Evolutionary conservation across 2,113 vertebrate genomes (phyloP).

Genomic region (Ictalurus furcatus): DNA sequence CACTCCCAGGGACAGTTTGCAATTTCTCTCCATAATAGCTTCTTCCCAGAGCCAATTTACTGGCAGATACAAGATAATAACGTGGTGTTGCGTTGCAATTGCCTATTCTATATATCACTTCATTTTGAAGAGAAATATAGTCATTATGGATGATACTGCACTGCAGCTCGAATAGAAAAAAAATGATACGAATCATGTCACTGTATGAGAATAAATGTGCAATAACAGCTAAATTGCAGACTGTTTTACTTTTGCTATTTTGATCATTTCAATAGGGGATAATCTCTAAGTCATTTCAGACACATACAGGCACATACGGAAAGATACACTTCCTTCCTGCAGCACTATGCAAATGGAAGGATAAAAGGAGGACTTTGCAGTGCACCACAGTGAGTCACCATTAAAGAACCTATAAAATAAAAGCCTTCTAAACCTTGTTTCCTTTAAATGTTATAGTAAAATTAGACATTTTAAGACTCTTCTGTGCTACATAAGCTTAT

Average conservation of each 20-base stretch:
- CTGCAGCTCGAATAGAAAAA: neutral
- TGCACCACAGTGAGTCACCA: slow-evolving; percentile 1
- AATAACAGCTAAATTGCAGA: slow-evolving; percentile 11
- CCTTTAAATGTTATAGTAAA: slow-evolving; percentile 35
- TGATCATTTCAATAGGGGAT: slow-evolving; percentile 14
- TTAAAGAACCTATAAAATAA: neutral
- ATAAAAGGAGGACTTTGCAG: neutral
- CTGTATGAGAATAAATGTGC: neutral
- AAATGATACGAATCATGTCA: neutral
- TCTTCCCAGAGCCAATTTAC: slow-evolving; percentile 46
- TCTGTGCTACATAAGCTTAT: neutral
- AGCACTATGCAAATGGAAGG: slow-evolving; percentile 3
- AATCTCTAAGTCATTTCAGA: slow-evolving; percentile 16
- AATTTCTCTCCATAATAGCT: slow-evolving; percentile 48
- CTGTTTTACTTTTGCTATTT: neutral
- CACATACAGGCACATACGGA: neutral
- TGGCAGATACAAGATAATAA: slow-evolving; percentile 46
- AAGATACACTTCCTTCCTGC: slow-evolving; percentile 6
- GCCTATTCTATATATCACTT: slow-evolving; percentile 16
- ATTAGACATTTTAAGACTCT: neutral
- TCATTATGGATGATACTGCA: slow-evolving; percentile 15
- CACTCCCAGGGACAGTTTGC: slow-evolving; percentile 27
- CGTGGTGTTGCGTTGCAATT: slow-evolving; percentile 40
- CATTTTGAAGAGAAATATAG: slow-evolving; percentile 36
- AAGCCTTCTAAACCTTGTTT: slow-evolving; percentile 1